Evolutionary conservation across 2,797 vertebrate genomes (phyloP), one percentile per base, ranked within the genome.

Genomic region (Tokudaia muenninki): DNA sequence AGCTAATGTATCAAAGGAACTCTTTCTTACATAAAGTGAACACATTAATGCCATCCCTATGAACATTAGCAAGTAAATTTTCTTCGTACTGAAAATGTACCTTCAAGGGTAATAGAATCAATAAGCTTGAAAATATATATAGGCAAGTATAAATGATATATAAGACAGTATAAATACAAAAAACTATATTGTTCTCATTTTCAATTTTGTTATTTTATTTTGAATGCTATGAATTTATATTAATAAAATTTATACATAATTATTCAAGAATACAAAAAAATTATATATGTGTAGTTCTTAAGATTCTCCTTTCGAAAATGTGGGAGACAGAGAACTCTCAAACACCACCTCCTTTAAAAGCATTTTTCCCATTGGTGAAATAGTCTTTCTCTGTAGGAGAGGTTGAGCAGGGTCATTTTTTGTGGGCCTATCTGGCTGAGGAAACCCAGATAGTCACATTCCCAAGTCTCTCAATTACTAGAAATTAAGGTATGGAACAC

Each of bases 31-130:
- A 93, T 70, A 87, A 63, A 12, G 19, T 82, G 57, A 87, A 82
- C 55, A 78, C 63, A 70, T 80, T 86, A 79, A 4, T 90, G 29
- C 65, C 26, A 94, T 80, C 37, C 26, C 81, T 91, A 82, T 83
- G 84, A 94, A 82, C 4, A 63, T 4, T 83, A 93, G 57, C 83
- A 95, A 87, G 92, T 77, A 74, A 92, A 78, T 95, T 91, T 91
- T 37, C 34, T 92, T 94, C 31, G 81, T 87, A 87, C 29, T 61
- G 86, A 91, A 90, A 92, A 95, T 16, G 70, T 95, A 92, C 34
- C 19, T 78, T 94, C 81, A 94, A 87, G 75, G 78, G 59, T 75
- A 88, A 95, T 19, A 95, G 55, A 92, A 78, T 89, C 78, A 96
- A 78, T 3, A 89, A 55, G 75, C 87, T 80, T 75, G 37, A 93